A percentile compares a stretch with the other conserved stretches of the same genome.
Evolutionary conservation across 2,797 vertebrate genomes (phyloP).

Genomic region (Eulemur albifrons): DNA sequence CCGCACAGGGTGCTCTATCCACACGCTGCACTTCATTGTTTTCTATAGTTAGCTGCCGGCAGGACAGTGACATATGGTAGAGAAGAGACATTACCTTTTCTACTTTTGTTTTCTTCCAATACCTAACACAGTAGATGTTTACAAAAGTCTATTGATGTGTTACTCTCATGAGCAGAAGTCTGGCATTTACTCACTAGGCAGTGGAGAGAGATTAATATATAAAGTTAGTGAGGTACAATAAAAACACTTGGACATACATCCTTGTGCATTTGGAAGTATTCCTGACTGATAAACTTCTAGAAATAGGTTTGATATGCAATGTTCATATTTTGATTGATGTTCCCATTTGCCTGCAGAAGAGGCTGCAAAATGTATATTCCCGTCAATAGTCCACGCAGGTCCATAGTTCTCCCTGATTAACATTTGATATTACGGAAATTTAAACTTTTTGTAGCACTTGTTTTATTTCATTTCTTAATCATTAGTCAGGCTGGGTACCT

Average conservation of each 20-base stretch:
- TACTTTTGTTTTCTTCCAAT: background rate
- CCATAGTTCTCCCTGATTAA: background rate
- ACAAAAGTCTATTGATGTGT: background rate
- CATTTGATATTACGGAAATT: background rate
- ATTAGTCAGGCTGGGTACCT: background rate
- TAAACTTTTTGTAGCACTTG: background rate
- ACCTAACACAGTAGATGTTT: background rate
- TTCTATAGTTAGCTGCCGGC: background rate
- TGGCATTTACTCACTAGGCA: background rate
- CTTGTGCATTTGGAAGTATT: background rate
- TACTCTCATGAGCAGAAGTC: background rate
- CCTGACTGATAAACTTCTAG: background rate
- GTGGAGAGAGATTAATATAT: background rate
- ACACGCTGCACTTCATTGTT: background rate
- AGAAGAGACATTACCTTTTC: background rate
- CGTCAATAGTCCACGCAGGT: fast-evolving
- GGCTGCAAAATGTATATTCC: background rate
- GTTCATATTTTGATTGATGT: background rate
- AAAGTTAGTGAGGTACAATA: background rate
- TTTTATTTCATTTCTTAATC: background rate
- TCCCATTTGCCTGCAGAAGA: background rate
- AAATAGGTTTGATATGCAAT: background rate
- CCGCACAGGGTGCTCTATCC: background rate
- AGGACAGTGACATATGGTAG: background rate
- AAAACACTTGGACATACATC: background rate